Evolutionary conservation across 2,113 vertebrate species (phyloP).

Genomic region (Apus apus): DNA sequence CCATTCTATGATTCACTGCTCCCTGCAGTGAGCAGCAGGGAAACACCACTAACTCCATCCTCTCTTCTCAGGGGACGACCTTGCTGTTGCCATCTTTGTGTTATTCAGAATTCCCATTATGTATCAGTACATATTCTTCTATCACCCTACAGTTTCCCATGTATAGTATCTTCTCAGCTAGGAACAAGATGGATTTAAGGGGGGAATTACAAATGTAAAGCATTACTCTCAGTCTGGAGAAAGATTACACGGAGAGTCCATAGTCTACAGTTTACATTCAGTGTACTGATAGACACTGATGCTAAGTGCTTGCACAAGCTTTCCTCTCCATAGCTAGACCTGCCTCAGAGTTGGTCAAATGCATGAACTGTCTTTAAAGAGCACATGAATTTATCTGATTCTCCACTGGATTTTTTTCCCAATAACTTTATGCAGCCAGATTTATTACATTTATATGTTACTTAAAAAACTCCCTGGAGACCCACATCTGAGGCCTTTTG

Average conservation of each 20-base stretch:
- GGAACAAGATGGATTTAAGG: neutral
- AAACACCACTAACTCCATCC: neutral
- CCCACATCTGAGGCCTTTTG: neutral
- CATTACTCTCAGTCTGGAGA: neutral
- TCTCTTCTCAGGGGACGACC: neutral
- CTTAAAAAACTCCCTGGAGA: neutral
- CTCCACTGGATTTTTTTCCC: neutral
- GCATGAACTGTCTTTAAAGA: neutral
- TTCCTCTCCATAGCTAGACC: neutral
- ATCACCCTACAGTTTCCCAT: neutral
- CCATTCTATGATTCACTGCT: neutral
- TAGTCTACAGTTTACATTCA: neutral
- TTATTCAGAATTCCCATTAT: neutral
- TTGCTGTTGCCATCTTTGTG: neutral
- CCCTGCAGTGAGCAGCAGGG: neutral
- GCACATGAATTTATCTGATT: neutral
- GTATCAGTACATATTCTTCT: neutral
- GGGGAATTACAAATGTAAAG: neutral
- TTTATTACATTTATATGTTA: neutral
- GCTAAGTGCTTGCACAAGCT: neutral
- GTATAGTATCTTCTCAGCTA: neutral
- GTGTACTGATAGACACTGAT: neutral
- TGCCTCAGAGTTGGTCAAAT: neutral
- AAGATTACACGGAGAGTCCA: neutral
- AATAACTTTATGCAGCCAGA: neutral